These are phyloP conservation scores for Idaea dimidiata DNA, from an alignment of 2,888 invertebrate species.

Conservation along the genomic window DNA sequence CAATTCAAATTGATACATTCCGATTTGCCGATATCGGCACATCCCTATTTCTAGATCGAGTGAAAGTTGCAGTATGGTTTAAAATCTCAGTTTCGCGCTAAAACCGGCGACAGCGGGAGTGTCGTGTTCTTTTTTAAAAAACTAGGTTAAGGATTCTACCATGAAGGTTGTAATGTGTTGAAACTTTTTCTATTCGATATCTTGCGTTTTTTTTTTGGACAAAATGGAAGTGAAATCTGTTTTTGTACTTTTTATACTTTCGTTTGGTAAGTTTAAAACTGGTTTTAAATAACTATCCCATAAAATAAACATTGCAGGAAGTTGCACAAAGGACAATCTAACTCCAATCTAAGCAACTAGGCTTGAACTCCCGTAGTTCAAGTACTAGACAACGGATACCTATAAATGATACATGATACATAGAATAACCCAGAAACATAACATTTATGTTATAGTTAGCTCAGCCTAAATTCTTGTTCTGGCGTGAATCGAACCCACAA, in stretches of 20 bases:
- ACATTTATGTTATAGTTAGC: neutral
- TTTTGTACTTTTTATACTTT: slow-evolving; percentile 40
- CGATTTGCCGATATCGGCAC: neutral
- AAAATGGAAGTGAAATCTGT: slow-evolving; percentile 36
- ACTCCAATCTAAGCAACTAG: neutral
- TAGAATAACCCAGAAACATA: neutral
- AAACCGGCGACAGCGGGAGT: slow-evolving; percentile 48
- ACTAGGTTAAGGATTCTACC: slow-evolving; percentile 21
- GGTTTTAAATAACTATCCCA: neutral
- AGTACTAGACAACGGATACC: too few species aligned
- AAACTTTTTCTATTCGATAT: slow-evolving; percentile 16
- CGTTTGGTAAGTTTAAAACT: slow-evolving; percentile 44
- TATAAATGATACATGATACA: too few species aligned
- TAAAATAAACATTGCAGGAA: neutral
- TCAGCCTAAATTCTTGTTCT: neutral
- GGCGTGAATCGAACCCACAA: neutral
- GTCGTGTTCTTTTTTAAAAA: slow-evolving; percentile 34
- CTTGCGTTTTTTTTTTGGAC: slow-evolving; percentile 3
- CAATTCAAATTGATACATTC: neutral
- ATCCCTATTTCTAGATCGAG: slow-evolving; percentile 25
- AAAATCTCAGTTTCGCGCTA: slow-evolving; percentile 68
- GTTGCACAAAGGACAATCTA: neutral
- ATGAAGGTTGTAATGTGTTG: slow-evolving; percentile 23
- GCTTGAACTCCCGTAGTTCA: too few species aligned
- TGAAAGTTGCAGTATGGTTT: slow-evolving; percentile 43